Evolutionary conservation across 2,888 invertebrate genomes (phyloP).

Genomic region (Uropetala carovei): DNA sequence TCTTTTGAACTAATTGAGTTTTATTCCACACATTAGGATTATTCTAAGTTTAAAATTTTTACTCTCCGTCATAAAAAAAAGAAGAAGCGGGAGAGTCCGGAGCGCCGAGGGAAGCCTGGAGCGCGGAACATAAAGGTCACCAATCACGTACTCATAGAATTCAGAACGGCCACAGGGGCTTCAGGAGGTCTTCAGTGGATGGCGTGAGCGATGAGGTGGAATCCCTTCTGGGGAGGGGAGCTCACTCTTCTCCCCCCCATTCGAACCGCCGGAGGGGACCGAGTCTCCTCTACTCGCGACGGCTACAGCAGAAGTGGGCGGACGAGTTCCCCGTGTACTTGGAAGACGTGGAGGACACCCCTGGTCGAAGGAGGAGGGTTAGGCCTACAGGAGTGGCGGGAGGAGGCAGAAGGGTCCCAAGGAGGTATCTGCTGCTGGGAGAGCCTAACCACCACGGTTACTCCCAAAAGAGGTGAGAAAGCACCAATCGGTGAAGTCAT

Average conservation of each 20-base stretch:
- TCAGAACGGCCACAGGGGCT: constrained; percentile 75
- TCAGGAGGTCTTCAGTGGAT: constrained; percentile 62
- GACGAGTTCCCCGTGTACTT: constrained; percentile 73
- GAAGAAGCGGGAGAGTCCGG: neutral
- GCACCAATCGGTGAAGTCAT: no score
- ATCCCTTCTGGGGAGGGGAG: constrained; percentile 68
- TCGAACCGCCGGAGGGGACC: constrained; percentile 73
- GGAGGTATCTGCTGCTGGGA: constrained; percentile 65
- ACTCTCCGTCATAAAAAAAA: neutral
- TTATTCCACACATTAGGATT: neutral
- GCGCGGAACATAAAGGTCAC: constrained; percentile 84
- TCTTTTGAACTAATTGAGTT: neutral
- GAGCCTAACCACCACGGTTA: constrained; percentile 66
- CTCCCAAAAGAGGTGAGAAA: constrained; percentile 40
- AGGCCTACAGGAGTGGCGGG: neutral
- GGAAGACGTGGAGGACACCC: constrained; percentile 79
- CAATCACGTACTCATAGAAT: constrained; percentile 83
- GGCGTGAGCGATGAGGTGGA: constrained; percentile 67
- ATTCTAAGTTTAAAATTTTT: neutral
- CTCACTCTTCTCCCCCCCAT: constrained; percentile 72
- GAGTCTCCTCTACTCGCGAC: constrained; percentile 71
- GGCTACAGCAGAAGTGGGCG: constrained; percentile 66
- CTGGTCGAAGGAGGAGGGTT: constrained; percentile 12
- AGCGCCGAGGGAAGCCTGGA: constrained; percentile 88
- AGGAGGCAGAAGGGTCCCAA: neutral